Percentiles rank a stretch among this genome's conserved stretches.
Evolutionary conservation across 2,888 invertebrate species (phyloP).

Genomic region (Chorisops tibialis): DNA sequence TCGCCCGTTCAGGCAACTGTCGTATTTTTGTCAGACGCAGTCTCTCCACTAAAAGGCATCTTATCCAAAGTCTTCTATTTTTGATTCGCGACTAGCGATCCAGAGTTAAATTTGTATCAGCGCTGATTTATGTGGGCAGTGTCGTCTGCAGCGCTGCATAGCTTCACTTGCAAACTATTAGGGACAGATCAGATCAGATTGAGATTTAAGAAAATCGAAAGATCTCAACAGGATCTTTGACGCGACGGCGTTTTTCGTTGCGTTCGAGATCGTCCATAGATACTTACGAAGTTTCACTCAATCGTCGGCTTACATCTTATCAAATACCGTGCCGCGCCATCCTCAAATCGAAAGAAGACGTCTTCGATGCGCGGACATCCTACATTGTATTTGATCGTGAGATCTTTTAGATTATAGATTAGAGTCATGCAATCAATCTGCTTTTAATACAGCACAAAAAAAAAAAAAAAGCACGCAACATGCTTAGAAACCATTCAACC

Average conservation of each 20-base stretch:
- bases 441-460: no score
- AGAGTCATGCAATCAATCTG: no score
- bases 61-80: conserved; percentile 19
- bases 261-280: no score
- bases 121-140: conserved; percentile 25
- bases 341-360: no score
- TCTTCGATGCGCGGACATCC: no score
- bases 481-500: no score
- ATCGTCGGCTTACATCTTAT: no score
- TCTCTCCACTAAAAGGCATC: conserved; percentile 14
- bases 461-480: no score
- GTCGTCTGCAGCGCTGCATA: conserved; percentile 14
- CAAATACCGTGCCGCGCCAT: no score
- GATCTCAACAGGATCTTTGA: conserved; percentile 3
- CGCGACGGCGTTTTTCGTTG: neutral
- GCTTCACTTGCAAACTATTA: conserved; percentile 16
- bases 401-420: no score
- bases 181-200: conserved; percentile 19
- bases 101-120: conserved; percentile 22
- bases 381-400: no score
- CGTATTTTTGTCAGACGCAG: conserved; percentile 23
- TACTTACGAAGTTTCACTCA: no score
- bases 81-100: conserved; percentile 18
- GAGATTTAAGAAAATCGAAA: conserved; percentile 7
- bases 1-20: conserved; percentile 9